Evolutionary conservation across 2,888 invertebrate genomes (phyloP), one percentile per base, ranked within the genome.

Genomic region (Eupithecia vulgata): DNA sequence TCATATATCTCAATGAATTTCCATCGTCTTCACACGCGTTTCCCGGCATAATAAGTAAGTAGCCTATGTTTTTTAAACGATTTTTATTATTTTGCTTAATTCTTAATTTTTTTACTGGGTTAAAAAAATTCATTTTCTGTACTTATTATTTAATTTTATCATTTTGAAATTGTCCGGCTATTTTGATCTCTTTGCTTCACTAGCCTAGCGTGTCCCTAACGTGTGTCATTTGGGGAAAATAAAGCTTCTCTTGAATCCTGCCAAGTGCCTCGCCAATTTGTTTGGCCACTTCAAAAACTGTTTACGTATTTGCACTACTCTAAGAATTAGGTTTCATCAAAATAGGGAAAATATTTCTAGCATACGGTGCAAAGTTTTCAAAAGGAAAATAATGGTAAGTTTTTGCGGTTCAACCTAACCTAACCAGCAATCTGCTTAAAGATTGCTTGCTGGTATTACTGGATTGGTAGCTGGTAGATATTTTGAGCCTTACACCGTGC

Each of bases 231-330:
- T 89, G 86, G 87, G 87, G 85, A 85, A 87, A 87, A 88, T 87
- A 85, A 88, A 88, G 87, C 87, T 87, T 81, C 81, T 82, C 81
- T 76, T 73, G 91, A 92, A 91, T 80, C 89, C 90, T 77, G 82
- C 83, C 87, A 91, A 93, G 90, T 92, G 88, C 88, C 84, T 81
- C 78, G 77, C 84, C 87, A 88, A 90, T 90, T 92, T 90, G 89
- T 91, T 91, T 90, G 84, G 86, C 85, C 85, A 90, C 89, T 88
- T 89, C 88, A 89, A 91, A 86, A 88, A 88, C 85, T 80, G 84
- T 83, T 83, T 84, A 87, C 81, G 81, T 80, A 77, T 81, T 78
- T 76, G 74, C 76, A 79, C 76, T 81, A 80, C 73, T 68, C 75
- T 72, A 65, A 21, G 72, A 80, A 85, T 84, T 84, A 85, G 83